phyloP scores from a whole-genome alignment of 2,113 vertebrate species.

The Lophotis ruficrista region DNA sequence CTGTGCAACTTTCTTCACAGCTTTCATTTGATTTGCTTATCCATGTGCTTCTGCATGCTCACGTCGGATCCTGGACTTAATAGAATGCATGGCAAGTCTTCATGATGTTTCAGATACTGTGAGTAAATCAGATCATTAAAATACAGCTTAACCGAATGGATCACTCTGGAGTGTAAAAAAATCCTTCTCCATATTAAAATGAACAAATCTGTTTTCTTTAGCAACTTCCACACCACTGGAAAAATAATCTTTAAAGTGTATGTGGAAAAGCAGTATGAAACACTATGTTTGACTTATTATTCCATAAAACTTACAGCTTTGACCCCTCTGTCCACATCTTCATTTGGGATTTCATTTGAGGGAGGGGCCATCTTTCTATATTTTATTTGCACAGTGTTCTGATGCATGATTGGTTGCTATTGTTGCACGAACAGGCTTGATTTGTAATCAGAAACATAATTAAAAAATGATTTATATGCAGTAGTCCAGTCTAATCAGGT shows the following conservation, averaged over 20 bases:
- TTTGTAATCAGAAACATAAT: not conserved
- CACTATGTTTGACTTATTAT: not conserved
- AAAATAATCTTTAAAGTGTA: not conserved
- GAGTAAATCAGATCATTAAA: constrained; percentile 27
- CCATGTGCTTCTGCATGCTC: constrained; percentile 12
- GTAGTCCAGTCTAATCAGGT: not conserved
- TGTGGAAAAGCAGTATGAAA: not conserved
- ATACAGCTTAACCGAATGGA: constrained; percentile 10
- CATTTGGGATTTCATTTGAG: not conserved
- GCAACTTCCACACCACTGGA: not conserved
- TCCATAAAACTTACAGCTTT: not conserved
- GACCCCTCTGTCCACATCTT: not conserved
- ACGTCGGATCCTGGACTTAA: not conserved
- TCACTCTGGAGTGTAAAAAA: not conserved
- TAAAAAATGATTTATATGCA: not conserved
- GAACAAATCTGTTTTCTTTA: not conserved
- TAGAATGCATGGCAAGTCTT: not conserved
- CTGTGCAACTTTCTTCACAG: not conserved
- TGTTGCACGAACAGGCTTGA: not conserved
- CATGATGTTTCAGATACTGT: not conserved
- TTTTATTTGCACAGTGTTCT: not conserved
- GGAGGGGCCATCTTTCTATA: not conserved
- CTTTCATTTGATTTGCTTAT: constrained; percentile 44
- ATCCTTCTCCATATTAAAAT: not conserved
- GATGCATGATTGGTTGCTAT: not conserved